These are phyloP conservation scores for Temnothorax curvispinosus DNA, from an alignment of 1,140 invertebrate species.

Conservation along the genomic window DNA sequence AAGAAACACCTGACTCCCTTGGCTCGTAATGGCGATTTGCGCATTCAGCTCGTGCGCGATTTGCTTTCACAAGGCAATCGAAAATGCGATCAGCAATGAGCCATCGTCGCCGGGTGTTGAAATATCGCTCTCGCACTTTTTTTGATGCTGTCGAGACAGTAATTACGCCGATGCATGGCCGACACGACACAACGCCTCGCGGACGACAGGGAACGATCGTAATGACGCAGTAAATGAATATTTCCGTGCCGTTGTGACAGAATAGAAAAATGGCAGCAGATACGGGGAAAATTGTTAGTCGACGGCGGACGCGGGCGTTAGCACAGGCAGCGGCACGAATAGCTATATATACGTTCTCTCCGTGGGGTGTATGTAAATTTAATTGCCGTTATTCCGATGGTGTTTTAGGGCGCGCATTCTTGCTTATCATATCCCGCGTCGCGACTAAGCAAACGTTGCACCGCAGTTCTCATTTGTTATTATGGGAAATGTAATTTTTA, in stretches of 20 bases:
- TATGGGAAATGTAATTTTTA: constrained; percentile 40
- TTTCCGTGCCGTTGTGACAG: constrained; percentile 44
- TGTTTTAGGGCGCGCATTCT: constrained; percentile 54
- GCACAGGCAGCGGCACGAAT: background rate
- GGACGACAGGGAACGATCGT: constrained; percentile 16
- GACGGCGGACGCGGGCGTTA: background rate
- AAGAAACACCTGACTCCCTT: background rate
- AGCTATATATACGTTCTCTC: background rate
- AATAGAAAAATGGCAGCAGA: constrained; percentile 57
- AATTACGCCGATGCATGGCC: constrained; percentile 55
- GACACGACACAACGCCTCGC: constrained; percentile 31
- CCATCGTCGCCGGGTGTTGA: constrained; percentile 36
- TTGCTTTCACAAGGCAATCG: constrained; percentile 49
- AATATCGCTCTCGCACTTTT: constrained; percentile 38
- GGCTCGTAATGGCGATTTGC: background rate
- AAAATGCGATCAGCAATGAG: constrained; percentile 53
- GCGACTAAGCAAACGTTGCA: constrained; percentile 14
- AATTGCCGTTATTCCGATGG: constrained; percentile 51
- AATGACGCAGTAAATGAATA: constrained; percentile 65
- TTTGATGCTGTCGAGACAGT: constrained; percentile 23
- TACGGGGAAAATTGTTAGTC: constrained; percentile 55
- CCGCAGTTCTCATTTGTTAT: background rate
- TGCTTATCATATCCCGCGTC: constrained; percentile 43
- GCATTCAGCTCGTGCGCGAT: background rate
- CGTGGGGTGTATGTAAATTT: constrained; percentile 49